Base-by-base conservation (phyloP, 2,888 invertebrate species). In the Altica lythri region DNA sequence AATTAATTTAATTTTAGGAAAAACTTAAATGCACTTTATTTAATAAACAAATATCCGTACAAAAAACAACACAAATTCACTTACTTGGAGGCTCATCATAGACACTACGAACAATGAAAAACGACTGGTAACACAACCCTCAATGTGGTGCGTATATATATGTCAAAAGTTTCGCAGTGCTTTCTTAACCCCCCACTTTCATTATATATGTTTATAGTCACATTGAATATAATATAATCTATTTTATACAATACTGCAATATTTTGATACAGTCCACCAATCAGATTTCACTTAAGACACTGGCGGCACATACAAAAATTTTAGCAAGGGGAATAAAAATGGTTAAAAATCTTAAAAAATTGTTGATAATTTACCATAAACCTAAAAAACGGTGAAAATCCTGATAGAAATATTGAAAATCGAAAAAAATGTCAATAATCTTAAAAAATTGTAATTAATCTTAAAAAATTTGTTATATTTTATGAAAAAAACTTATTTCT, bases 61-160 rank as follows among this genome's bases (percentile, higher is more conserved):
- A n/a, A n/a, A n/a, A n/a, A n/a, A n/a, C n/a, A n/a, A n/a, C 37
- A 43, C 18, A n/a, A 6, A 47, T 53, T 48, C 64, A 71, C 72
- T 72, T 71, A 73, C 73, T 66, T 69, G 69, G 55, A 72, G 65
- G 60, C 70, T 71, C 72, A 73, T 74, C 60, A 63, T 66, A 54
- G 56, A 61, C 52, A 49, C 64, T 46, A 55, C 56, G 38, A 55
- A 56, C 50, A 58, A 61, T 64, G 66, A 68, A 68, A 69, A 68
- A 68, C 70, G 69, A 74, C 72, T 74, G 73, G 64, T 72, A 64
- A 57, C 37, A 25, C 53, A 51, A 57, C 48, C 54, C 45, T 34
- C 14, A 58, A 59, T 51, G 40, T 53, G 47, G 53, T 55, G 54
- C 45, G 57, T 67, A 67, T 68, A 66, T 68, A 64, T 65, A 57